phyloP scores from a whole-genome alignment of 30 jellyfish, hydroid and myxozoan genomes.

The Euphysa ruthae region DNA sequence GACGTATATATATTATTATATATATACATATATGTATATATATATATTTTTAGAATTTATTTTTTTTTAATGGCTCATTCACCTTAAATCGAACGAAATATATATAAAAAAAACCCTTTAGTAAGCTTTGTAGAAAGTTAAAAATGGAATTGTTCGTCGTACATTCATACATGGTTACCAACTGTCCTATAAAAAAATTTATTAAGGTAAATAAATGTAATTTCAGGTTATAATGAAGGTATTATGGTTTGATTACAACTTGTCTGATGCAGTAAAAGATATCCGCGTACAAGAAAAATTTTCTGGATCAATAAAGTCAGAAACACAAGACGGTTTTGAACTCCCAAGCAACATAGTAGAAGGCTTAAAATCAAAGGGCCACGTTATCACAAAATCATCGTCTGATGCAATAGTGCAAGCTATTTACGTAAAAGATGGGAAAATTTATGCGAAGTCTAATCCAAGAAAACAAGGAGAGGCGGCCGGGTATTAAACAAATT shows the following conservation, averaged over 20 bases:
- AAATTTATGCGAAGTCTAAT: slow-evolving; percentile 70
- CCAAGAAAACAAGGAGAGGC: slow-evolving; percentile 82
- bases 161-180: too few relatives aligned
- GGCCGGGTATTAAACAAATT: slow-evolving; percentile 96
- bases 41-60: too few relatives aligned
- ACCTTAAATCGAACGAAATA: too few relatives aligned
- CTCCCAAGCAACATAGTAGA: slow-evolving; percentile 30
- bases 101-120: too few relatives aligned
- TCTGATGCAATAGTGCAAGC: slow-evolving; percentile 81
- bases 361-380: slow-evolving; percentile 63
- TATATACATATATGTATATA: too few relatives aligned
- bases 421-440: slow-evolving; percentile 42
- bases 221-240: slow-evolving; percentile 85
- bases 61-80: slow-evolving; percentile 6
- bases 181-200: too few relatives aligned
- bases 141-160: too few relatives aligned
- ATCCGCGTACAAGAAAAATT: slow-evolving; percentile 74
- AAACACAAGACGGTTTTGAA: slow-evolving; percentile 21
- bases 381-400: slow-evolving; percentile 30
- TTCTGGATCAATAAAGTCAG: slow-evolving; percentile 67
- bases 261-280: slow-evolving; percentile 73
- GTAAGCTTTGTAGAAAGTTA: too few relatives aligned
- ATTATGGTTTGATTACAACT: slow-evolving; percentile 71
- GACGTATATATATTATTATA: too few relatives aligned
- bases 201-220: too few relatives aligned